Base-by-base conservation (phyloP, 2,888 invertebrate species). In the Cataglyphis rosenhaueri region DNA sequence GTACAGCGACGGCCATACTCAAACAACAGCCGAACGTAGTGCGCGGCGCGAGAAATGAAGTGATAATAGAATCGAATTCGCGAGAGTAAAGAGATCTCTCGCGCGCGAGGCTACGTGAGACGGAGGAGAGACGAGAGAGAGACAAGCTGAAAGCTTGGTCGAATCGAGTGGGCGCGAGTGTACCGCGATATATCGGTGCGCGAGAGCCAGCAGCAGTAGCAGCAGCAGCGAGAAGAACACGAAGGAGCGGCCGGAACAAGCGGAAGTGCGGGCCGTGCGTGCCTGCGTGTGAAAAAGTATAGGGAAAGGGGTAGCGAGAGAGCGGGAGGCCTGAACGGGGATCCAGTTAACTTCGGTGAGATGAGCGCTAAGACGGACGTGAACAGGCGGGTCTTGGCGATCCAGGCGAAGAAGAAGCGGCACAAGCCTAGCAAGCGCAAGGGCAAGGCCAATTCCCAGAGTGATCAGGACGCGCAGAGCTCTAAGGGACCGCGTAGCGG, bases 321-420 rank as follows among this genome's bases (percentile, higher is more conserved):
- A 73, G 64, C 44, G 84, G 82, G 70, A 85, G 86, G 87, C 79
- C 79, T 68, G 89, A 84, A 87, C 86, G 76, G 85, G 84, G 52
- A 32, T 68, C 21, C 71, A 44, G 73, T 59, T 32, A 41, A 9
- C 35, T 35, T 44, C 73, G 83, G 89, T 89, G 92, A 86, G 91
- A 98, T 97, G 98, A 97, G 97, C 96, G 97, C 97, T 95, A 98
- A 97, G 96, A 97, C 97, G 95, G 98, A 98, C 96, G 97, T 97
- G 95, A 98, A 98, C 96, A 97, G 98, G 95, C 97, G 98, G 95
- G 98, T 98, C 95, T 96, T 98, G 95, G 97, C 98, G 95, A 98
- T 98, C 94, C 98, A 98, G 96, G 98, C 98, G 93, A 98, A 98
- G 96, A 98, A 98, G 96, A 98, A 98, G 95, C 96, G 98, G 91